Percentiles rank a stretch among this genome's conserved stretches.
These are phyloP conservation scores for Caenorhabditis sinica DNA, from an alignment of 2,888 invertebrate species.

Conservation along the genomic window DNA sequence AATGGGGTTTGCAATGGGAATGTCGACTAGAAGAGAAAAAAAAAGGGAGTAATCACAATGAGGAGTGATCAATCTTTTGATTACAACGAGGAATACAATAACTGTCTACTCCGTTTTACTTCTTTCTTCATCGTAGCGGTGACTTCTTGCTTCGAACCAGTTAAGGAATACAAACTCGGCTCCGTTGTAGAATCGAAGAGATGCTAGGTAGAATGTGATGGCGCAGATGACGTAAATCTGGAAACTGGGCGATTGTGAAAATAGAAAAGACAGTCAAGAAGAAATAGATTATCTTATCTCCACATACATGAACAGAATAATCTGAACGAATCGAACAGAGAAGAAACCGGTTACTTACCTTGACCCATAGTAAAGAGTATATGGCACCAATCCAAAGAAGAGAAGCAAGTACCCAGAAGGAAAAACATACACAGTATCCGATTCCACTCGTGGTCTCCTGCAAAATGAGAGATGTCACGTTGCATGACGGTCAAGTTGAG, in stretches of 20 bases:
- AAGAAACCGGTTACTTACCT: conserved; percentile 50
- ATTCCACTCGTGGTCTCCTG: conserved; percentile 68
- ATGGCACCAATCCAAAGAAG: conserved; percentile 74
- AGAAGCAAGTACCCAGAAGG: conserved; percentile 76
- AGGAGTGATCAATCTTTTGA: conserved; percentile 32
- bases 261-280: not conserved
- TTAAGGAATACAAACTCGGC: conserved; percentile 77
- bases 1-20: conserved; percentile 12
- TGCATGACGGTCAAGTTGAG: not conserved
- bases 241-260: not conserved
- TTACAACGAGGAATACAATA: conserved; percentile 28
- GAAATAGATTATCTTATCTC: not conserved
- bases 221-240: conserved; percentile 72
- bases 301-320: not conserved
- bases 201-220: conserved; percentile 72
- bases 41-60: conserved; percentile 14
- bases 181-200: conserved; percentile 73
- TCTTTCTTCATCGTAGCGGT: not conserved
- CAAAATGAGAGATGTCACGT: conserved; percentile 14
- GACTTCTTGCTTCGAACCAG: conserved; percentile 74
- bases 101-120: conserved; percentile 28
- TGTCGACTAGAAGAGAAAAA: conserved; percentile 20
- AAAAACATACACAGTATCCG: conserved; percentile 74
- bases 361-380: conserved; percentile 59
- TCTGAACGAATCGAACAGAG: not conserved